These are phyloP conservation scores for Larimichthys polyactis DNA, from an alignment of 2,113 vertebrate genomes.

Conservation along the genomic window DNA sequence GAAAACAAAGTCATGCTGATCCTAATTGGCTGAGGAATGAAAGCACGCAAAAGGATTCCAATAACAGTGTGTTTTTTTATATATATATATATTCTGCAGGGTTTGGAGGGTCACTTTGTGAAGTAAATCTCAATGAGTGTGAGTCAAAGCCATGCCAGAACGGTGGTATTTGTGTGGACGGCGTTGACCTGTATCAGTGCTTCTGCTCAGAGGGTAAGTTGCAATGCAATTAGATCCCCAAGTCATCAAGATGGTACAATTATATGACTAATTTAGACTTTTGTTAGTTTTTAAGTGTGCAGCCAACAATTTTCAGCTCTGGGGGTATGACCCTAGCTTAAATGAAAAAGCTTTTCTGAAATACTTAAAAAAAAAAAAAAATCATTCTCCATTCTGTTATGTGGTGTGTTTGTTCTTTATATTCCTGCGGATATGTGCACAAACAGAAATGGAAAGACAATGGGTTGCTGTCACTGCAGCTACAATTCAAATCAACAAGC, in stretches of 20 bases:
- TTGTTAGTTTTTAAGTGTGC: constrained; percentile 20
- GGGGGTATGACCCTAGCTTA: not conserved
- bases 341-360: constrained; percentile 32
- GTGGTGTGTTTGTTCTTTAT: not conserved
- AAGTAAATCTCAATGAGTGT: constrained; percentile 82
- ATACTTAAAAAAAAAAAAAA: not conserved
- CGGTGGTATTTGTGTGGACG: constrained; percentile 81
- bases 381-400: not conserved
- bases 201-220: constrained; percentile 83
- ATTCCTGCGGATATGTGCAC: not conserved
- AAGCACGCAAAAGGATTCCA: constrained; percentile 63
- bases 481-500: not conserved
- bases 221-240: constrained; percentile 22
- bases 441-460: not conserved
- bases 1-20: constrained; percentile 81
- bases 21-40: constrained; percentile 80
- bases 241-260: not conserved
- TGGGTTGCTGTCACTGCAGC: not conserved
- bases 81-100: constrained; percentile 67
- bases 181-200: constrained; percentile 82
- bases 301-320: not conserved
- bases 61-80: constrained; percentile 14
- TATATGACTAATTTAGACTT: constrained; percentile 46
- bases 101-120: constrained; percentile 80
- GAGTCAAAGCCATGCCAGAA: constrained; percentile 84